Evolutionary conservation across 2,113 vertebrate species (phyloP).

Genomic region (Ictalurus furcatus): DNA sequence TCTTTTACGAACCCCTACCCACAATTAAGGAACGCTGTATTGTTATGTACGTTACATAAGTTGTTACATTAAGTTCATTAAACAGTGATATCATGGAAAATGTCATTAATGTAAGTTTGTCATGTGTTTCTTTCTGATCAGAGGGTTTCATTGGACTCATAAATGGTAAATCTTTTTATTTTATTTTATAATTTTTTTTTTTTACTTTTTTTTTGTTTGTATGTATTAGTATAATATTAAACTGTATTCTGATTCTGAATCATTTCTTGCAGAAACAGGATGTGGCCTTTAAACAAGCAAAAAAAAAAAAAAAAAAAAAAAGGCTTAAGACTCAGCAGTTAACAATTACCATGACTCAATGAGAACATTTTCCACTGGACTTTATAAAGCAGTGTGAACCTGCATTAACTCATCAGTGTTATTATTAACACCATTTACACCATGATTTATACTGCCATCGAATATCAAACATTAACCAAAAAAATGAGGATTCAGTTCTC

Average conservation of each 20-base stretch:
- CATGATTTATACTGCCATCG: not conserved
- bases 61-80: not conserved
- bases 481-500: not conserved
- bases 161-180: not conserved
- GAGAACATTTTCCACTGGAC: not conserved
- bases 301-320: not conserved
- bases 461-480: constrained; percentile 6
- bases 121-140: not conserved
- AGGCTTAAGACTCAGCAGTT: not conserved
- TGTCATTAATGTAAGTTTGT: not conserved
- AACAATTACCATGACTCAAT: not conserved
- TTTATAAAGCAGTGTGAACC: not conserved
- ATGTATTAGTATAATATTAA: not conserved
- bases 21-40: not conserved
- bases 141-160: not conserved
- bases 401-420: not conserved
- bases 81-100: not conserved
- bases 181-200: not conserved
- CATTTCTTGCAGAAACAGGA: not conserved
- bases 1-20: not conserved
- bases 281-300: not conserved
- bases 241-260: not conserved
- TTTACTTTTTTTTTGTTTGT: not conserved
- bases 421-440: constrained; percentile 2
- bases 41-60: not conserved